Base-by-base conservation (phyloP, 2,888 invertebrate genomes). In the Crossocerus cetratus region DNA sequence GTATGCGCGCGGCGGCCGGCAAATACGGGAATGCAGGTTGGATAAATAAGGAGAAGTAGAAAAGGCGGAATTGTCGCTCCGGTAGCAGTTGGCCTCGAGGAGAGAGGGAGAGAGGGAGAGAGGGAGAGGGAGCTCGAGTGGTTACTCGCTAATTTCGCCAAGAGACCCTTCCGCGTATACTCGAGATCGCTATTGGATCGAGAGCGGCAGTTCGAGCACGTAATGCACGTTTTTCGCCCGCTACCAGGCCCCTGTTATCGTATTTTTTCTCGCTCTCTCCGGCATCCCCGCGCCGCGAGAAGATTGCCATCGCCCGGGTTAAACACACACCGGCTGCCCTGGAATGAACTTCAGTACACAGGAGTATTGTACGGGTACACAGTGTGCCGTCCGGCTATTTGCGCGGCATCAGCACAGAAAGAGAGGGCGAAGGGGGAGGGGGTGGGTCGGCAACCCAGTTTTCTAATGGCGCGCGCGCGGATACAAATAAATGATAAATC, bases 271-370 rank as follows among this genome's bases (percentile, higher is more conserved):
- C 58, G 43, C 43, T 58, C 32, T 58, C 32, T 4, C 32, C 32
- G 32, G 32, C 32, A 32, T 18, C 49, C 43, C 55, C 53, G 16
- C 23, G 61, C n/a, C 18, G 49, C 32, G 63, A 56, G 62, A 78
- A 76, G 75, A 84, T 83, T 62, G 79, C 72, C 73, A 81, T 82
- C 78, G 75, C 62, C 65, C 42, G 64, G 64, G 79, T 76, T 79
- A 80, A 82, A 82, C 72, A 82, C 32, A 32, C 32, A 32, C 32
- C 32, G 11, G 32, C 32, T 32, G 32, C 72, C 66, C 70, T 65
- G 58, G 60, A 62, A 65, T 67, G 77, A 82, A 80, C 66, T 72
- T 66, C 55, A 58, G 54, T 77, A 72, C 74, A 72, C 69, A 70
- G 70, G 65, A 67, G 21, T 59, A 69, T 70, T 80, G 77, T 83